phyloP scores from a whole-genome alignment of 2,113 vertebrate species.

The Pelmatolapia mariae region DNA sequence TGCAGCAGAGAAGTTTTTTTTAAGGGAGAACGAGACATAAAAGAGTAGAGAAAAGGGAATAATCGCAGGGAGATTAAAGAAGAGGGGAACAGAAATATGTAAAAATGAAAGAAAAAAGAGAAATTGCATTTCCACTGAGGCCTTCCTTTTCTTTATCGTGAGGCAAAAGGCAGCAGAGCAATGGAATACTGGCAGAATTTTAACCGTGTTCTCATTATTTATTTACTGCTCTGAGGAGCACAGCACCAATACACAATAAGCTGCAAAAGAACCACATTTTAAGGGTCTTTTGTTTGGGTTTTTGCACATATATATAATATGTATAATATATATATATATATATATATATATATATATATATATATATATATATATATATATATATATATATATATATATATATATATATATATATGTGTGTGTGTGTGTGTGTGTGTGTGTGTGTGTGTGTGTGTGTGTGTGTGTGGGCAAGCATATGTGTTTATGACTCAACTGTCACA shows the following conservation, averaged over 20 bases:
- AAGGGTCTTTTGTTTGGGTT: not conserved
- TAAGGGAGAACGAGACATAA: not conserved
- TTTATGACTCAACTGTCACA: not conserved
- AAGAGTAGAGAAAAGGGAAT: not conserved
- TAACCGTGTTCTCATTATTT: conserved; percentile 68
- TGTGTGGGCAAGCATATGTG: not conserved
- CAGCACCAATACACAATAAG: conserved; percentile 13
- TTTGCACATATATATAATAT: not conserved
- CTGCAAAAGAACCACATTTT: not conserved
- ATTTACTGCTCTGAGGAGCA: conserved; percentile 53
- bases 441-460: not conserved
- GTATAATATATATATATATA: not conserved
- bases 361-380: rapidly evolving
- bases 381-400: no score
- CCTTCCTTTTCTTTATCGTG: not conserved
- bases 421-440: rapidly evolving
- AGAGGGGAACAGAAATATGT: not conserved
- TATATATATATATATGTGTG: rapidly evolving
- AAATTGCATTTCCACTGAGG: not conserved
- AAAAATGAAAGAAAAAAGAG: not conserved
- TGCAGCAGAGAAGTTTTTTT: not conserved
- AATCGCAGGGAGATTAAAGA: not conserved
- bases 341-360: rapidly evolving
- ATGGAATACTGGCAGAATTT: conserved; percentile 58
- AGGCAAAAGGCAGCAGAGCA: conserved; percentile 4